Evolutionary conservation across 2,113 vertebrate genomes (phyloP), one percentile per base, ranked within the genome.

Genomic region (Glaucomys volans): DNA sequence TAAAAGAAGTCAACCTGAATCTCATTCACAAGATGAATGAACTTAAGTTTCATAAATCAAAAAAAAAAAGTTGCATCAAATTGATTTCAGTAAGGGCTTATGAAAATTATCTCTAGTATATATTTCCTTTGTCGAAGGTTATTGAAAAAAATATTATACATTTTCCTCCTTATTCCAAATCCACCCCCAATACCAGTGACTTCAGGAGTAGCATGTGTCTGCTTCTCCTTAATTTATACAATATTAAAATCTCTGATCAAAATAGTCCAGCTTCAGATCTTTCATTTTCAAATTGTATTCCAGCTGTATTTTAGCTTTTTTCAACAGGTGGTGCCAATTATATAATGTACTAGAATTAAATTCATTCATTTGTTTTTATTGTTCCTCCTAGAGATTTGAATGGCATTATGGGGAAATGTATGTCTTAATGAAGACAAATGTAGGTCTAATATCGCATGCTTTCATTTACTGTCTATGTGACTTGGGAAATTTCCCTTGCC

Each of bases 251-350:
- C 28, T 89, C n/a, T 5, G 1, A 47, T 8, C n/a, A 82, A 95
- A 95, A 79, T 26, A 37, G 6, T 85, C 28, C 30, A 44, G 42
- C 20, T 74, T 93, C 47, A 77, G 69, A 62, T 37, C 32, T 79
- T 81, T 64, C 44, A 59, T 85, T 93, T 82, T 91, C n/a, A 86
- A 13, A 59, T 66, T 86, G 40, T 54, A 82, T 22, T 17, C 93
- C 44, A 4, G 11, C 44, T 80, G 40, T 59, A 82, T 22, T 82
- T 94, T 85, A 95, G 67, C 37, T 50, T 20, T 79, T 88, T 88
- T 80, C 66, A 54, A 67, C 42, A 95, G 59, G 89, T 86, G 87
- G 69, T 72, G 37, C 16, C 59, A 72, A 82, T 93, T 95, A 85
- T 52, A 30, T 93, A 57, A 85, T 37, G 22, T 52, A 44, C 71